Conservation (phyloP, 1,140 invertebrate species). For the Polypedilum pembai region DNA sequence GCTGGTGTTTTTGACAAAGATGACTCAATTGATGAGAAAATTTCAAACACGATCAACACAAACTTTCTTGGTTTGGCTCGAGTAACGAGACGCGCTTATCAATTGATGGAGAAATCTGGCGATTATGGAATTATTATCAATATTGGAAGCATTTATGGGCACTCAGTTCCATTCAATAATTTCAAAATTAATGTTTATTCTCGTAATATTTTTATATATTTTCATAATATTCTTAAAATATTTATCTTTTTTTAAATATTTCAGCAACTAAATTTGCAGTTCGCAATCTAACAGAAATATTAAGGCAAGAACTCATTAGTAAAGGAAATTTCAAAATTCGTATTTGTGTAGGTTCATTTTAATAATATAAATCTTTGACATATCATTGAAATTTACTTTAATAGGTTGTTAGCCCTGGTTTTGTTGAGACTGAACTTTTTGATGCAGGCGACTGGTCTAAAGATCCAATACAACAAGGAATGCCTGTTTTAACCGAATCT, state of each 20-base stretch:
- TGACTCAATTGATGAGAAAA: not conserved
- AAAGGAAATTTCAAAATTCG: conserved; percentile 49
- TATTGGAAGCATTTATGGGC: conserved; percentile 47
- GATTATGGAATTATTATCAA: conserved; percentile 58
- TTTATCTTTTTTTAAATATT: conserved; percentile 41
- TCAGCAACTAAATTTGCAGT: conserved; percentile 55
- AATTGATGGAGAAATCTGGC: conserved; percentile 48
- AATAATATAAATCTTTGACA: not conserved
- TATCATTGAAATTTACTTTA: not conserved
- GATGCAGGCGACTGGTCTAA: not conserved
- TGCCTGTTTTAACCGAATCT: not conserved
- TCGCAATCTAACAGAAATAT: conserved; percentile 51
- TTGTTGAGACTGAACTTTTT: not conserved
- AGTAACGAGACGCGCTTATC: conserved; percentile 48
- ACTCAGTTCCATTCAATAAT: conserved; percentile 28
- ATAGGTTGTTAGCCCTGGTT: not conserved
- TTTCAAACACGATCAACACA: conserved; percentile 31
- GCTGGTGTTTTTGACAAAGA: no score
- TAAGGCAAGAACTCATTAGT: conserved; percentile 52
- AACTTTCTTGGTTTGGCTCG: conserved; percentile 50
- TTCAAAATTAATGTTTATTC: no score
- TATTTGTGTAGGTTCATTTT: conserved; percentile 41
- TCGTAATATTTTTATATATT: no score
- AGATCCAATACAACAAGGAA: not conserved
- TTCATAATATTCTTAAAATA: no score